Conservation (phyloP, 2,797 vertebrate species). For the Phylloscopus collybita region DNA sequence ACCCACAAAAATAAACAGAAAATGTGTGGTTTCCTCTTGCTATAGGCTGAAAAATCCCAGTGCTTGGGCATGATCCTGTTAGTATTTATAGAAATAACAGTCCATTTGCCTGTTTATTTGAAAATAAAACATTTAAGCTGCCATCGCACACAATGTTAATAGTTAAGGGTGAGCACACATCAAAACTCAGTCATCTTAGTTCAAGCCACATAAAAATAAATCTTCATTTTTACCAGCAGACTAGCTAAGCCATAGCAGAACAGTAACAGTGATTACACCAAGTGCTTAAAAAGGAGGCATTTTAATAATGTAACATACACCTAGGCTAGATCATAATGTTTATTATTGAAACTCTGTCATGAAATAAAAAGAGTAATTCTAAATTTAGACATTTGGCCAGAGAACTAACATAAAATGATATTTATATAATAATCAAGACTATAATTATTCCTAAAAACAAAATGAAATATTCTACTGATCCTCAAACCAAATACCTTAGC, state of each 20-base stretch:
- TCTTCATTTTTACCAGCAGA: slow-evolving; percentile 33
- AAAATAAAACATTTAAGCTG: slow-evolving; percentile 56
- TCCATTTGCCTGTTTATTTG: slow-evolving; percentile 48
- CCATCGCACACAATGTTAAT: slow-evolving; percentile 4
- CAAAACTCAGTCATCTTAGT: slow-evolving; percentile 40
- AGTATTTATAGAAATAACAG: slow-evolving; percentile 56
- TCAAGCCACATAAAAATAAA: slow-evolving; percentile 62
- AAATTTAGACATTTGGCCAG: slow-evolving; percentile 26
- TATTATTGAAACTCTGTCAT: slow-evolving; percentile 44
- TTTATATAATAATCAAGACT: slow-evolving; percentile 47
- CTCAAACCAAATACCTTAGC: not conserved
- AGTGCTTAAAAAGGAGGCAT: slow-evolving; percentile 31
- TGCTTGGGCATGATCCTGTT: slow-evolving; percentile 51
- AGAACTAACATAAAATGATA: slow-evolving; percentile 9
- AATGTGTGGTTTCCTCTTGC: slow-evolving; percentile 64
- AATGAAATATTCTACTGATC: not conserved
- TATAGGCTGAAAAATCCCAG: slow-evolving; percentile 53
- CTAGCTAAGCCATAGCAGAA: slow-evolving; percentile 14
- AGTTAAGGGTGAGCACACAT: slow-evolving; percentile 48
- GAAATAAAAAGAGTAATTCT: not conserved
- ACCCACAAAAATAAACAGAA: slow-evolving; percentile 66
- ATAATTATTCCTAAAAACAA: slow-evolving; percentile 27
- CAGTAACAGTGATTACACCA: not conserved
- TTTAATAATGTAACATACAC: slow-evolving; percentile 41
- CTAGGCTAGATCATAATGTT: slow-evolving; percentile 33